Evolutionary conservation across 92 coral and sea anemone genomes (phyloP).

Genomic region (Epizoanthus scotinus): DNA sequence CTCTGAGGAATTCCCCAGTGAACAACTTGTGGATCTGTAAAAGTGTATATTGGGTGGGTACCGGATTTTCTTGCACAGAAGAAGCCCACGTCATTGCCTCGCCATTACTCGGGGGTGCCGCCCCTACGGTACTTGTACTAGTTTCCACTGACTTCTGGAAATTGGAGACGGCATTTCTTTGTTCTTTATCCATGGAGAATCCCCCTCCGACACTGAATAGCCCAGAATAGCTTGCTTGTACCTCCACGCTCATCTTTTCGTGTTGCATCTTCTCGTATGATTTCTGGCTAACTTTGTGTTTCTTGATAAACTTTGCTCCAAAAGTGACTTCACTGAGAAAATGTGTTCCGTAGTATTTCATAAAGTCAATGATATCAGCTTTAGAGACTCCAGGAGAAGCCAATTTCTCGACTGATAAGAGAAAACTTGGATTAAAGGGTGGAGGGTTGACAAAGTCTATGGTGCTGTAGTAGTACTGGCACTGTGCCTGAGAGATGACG

Average conservation of each 20-base stretch:
- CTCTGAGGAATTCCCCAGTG: too few species aligned
- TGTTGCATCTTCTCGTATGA: neutral
- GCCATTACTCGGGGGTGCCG: constrained; percentile 35
- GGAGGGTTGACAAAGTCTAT: neutral
- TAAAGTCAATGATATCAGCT: neutral
- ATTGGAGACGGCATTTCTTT: too few species aligned
- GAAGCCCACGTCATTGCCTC: constrained; percentile 33
- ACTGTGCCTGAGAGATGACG: constrained; percentile 16
- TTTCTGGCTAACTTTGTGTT: constrained; percentile 35
- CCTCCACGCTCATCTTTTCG: neutral
- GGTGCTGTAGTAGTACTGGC: neutral
- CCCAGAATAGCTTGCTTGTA: constrained; percentile 32
- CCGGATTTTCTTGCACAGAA: constrained; percentile 41
- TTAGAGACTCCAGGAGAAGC: neutral
- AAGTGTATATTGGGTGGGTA: constrained; percentile 9
- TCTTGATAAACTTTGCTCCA: constrained; percentile 32
- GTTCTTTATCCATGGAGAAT: neutral
- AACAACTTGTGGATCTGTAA: too few species aligned
- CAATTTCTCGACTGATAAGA: neutral
- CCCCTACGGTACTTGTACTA: constrained; percentile 6
- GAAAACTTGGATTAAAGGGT: constrained; percentile 2
- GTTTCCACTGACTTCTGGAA: neutral
- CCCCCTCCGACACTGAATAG: constrained; percentile 17
- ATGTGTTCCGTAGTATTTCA: constrained; percentile 28
- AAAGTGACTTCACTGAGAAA: constrained; percentile 12